phyloP scores from a whole-genome alignment of 2,888 invertebrate species.

The Dynastes tityus region DNA sequence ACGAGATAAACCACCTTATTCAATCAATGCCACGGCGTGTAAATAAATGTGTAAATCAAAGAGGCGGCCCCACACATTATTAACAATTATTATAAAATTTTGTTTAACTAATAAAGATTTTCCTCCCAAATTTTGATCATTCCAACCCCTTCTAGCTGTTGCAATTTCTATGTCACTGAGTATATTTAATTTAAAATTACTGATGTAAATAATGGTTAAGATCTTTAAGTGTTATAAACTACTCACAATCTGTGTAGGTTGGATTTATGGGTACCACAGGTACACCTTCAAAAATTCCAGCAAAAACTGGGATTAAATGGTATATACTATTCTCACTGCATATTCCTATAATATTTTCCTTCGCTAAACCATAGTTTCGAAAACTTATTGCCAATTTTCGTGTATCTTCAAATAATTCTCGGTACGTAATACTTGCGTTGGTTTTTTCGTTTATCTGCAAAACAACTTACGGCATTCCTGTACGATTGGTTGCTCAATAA shows the following conservation, averaged over 20 bases:
- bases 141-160: no score
- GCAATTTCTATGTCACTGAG: no score
- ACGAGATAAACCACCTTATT: no score
- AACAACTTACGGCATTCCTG: neutral
- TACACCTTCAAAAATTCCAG: slow-evolving; percentile 8
- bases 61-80: no score
- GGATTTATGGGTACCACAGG: slow-evolving; percentile 37
- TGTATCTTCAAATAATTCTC: neutral
- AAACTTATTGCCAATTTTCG: slow-evolving; percentile 20
- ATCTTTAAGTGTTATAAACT: neutral
- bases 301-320: slow-evolving; percentile 33
- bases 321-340: slow-evolving; percentile 40
- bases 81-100: no score
- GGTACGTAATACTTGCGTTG: slow-evolving; percentile 24
- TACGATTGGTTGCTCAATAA: neutral
- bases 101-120: no score
- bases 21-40: no score
- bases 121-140: no score
- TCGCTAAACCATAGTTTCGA: slow-evolving; percentile 19
- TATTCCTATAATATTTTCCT: slow-evolving; percentile 22
- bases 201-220: no score
- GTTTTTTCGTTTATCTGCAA: slow-evolving; percentile 35
- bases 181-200: no score
- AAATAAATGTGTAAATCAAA: no score
- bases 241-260: slow-evolving; percentile 45